Evolutionary conservation across 37 sponge, comb jelly and placozoan genomes (phyloP), one percentile per base, ranked within the genome.

Genomic region (Axinella damicornis): DNA sequence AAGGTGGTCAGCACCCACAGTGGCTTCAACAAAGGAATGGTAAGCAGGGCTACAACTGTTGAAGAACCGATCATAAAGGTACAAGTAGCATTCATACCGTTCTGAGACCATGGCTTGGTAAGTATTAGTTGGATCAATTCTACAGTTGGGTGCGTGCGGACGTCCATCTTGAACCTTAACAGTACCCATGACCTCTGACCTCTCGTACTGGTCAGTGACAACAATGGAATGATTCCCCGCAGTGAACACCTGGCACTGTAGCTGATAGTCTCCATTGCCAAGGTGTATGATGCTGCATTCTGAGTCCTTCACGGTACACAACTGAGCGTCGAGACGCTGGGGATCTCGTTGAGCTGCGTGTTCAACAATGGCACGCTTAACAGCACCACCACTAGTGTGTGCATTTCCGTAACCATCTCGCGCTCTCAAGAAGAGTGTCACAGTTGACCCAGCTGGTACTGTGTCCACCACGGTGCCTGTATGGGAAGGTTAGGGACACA

Each of bases 11-110:
- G 68, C 5, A 11, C 68, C 68, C 19, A 67, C 33, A 4, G 19
- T 2, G 5, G 33, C 68, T 5, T 18, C 33, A 31, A 67, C 68
- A 31, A 24, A 2, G 19, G 33, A 19, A 19, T 28, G 2, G 14
- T 5, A 5, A 1, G 2, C 34, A 67, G 20, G 33, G 28, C 2
- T 6, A 30, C 58, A 75, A 30, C 57, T 27, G 59, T 80, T 80
- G 80, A 67, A 80, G 24, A 53, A 80, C n/a, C 36, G 54, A 66
- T 80, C 80, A 53, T 31, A 80, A 53, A 80, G 28, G 30, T 52
- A 52, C 9, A 80, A 46, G 40, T 55, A 53, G 24, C 52, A 53
- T 36, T 9, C 16, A 31, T 19, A 66, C 1, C 0, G 17, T 15
- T 64, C 27, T 35, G 19, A 39, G 19, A 63, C 65, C 22, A 21